Evolutionary conservation across 2,797 vertebrate genomes (phyloP).

Genomic region (Melanotaenia nigrans): DNA sequence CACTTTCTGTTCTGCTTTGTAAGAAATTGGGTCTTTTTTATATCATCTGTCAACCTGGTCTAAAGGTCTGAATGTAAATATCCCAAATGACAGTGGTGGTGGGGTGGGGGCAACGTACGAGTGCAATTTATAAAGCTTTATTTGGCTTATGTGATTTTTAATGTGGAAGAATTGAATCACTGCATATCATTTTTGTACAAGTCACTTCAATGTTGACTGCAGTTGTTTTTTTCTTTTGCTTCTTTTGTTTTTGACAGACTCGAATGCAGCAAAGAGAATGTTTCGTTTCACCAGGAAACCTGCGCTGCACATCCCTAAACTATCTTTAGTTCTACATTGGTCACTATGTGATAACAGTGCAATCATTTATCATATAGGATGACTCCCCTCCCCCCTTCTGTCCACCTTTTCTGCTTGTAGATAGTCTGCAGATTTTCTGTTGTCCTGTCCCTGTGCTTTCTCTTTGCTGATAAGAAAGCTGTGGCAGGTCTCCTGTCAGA

Average conservation of each 20-base stretch:
- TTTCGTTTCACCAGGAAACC: conserved; percentile 43
- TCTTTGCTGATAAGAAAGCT: conserved; percentile 39
- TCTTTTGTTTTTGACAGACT: conserved; percentile 41
- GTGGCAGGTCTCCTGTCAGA: conserved; percentile 31
- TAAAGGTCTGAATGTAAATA: conserved; percentile 83
- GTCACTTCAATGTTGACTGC: conserved; percentile 29
- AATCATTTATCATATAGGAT: conserved; percentile 45
- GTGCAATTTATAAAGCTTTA: conserved; percentile 82
- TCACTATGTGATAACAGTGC: conserved; percentile 20
- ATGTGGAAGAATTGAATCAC: conserved; percentile 27
- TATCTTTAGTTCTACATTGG: conserved; percentile 15
- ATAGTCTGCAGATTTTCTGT: conserved; percentile 49
- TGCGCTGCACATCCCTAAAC: conserved; percentile 39
- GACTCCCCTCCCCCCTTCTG: conserved; percentile 44
- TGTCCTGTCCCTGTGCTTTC: conserved; percentile 25
- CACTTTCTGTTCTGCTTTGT: conserved; percentile 58
- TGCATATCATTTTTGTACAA: conserved; percentile 44
- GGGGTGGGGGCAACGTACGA: conserved; percentile 54
- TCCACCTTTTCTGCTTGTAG: conserved; percentile 40
- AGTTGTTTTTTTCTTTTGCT: conserved; percentile 17
- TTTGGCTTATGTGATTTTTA: conserved; percentile 53
- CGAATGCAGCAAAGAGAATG: conserved; percentile 72
- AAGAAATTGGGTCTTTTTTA: conserved; percentile 56
- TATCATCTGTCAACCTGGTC: conserved; percentile 53
- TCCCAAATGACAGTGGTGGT: conserved; percentile 33